phyloP scores from a whole-genome alignment of 2,888 invertebrate species.

The Smittia sp. region DNA sequence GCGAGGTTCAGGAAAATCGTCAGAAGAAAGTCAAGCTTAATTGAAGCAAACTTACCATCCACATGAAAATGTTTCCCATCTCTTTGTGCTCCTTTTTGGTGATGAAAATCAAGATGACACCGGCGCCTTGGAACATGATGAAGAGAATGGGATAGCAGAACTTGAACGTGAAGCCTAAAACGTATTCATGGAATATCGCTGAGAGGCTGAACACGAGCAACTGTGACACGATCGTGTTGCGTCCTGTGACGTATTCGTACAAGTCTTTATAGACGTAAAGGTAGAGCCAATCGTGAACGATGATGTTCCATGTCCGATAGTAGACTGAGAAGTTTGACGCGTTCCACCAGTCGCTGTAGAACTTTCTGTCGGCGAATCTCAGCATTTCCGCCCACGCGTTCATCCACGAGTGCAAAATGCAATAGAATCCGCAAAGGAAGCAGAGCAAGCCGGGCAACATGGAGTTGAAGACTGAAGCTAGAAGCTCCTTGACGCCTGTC shows the following conservation, averaged over 20 bases:
- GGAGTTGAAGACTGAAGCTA: slow-evolving; percentile 66
- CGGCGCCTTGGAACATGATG: slow-evolving; percentile 69
- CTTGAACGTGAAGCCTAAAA: slow-evolving; percentile 72
- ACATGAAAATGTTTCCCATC: slow-evolving; percentile 77
- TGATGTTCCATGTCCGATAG: slow-evolving; percentile 93
- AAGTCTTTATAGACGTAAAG: slow-evolving; percentile 81
- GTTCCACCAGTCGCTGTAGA: slow-evolving; percentile 95
- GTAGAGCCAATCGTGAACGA: slow-evolving; percentile 93
- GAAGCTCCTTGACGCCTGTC: slow-evolving; percentile 55
- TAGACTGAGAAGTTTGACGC: slow-evolving; percentile 75
- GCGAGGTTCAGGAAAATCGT: too few relatives aligned
- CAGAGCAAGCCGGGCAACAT: slow-evolving; percentile 71
- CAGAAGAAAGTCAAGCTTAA: too few relatives aligned
- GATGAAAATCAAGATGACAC: slow-evolving; percentile 59
- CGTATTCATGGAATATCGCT: slow-evolving; percentile 83
- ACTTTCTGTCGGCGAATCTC: slow-evolving; percentile 80
- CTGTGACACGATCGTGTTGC: slow-evolving; percentile 58
- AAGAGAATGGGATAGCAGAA: slow-evolving; percentile 87
- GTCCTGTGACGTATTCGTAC: slow-evolving; percentile 53
- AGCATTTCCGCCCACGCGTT: slow-evolving; percentile 89
- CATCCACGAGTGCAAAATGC: slow-evolving; percentile 85
- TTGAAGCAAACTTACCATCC: too few relatives aligned
- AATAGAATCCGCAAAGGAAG: slow-evolving; percentile 76
- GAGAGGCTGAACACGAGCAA: slow-evolving; percentile 74
- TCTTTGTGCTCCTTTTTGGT: slow-evolving; percentile 55